These are phyloP conservation scores for Laspeyria flexula DNA, from an alignment of 2,888 invertebrate genomes.

Conservation along the genomic window DNA sequence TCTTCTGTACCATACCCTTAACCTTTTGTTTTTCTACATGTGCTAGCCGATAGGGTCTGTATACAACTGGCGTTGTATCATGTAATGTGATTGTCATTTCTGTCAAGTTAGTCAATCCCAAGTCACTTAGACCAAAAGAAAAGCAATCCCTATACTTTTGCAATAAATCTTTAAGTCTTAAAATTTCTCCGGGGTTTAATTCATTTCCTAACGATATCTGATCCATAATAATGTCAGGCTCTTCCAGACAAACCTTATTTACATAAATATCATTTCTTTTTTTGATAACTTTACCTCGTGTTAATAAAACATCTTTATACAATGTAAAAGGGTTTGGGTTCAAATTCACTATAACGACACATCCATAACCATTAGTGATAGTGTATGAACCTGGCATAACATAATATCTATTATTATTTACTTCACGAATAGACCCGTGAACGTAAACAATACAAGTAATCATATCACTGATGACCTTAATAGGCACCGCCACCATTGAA, in stretches of 20 bases:
- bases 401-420: not conserved
- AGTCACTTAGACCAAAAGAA: not conserved
- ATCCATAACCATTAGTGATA: not conserved
- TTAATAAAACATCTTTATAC: not conserved
- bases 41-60: not conserved
- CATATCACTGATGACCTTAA: not conserved
- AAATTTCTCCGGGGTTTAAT: too few species aligned
- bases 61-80: not conserved
- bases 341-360: not conserved
- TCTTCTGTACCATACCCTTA: too few species aligned
- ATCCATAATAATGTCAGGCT: too few species aligned
- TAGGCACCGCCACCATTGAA: not conserved
- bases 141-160: too few species aligned
- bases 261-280: not conserved
- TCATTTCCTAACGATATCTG: too few species aligned
- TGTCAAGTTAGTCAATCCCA: not conserved
- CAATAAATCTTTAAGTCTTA: too few species aligned
- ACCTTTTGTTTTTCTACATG: too few species aligned
- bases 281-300: not conserved
- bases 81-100: not conserved
- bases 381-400: not conserved
- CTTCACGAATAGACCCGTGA: not conserved
- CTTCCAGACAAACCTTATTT: too few species aligned
- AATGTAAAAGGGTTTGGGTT: not conserved
- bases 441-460: not conserved